Base-by-base conservation (phyloP, 2,113 vertebrate species). In the Todiramphus saurophagus region DNA sequence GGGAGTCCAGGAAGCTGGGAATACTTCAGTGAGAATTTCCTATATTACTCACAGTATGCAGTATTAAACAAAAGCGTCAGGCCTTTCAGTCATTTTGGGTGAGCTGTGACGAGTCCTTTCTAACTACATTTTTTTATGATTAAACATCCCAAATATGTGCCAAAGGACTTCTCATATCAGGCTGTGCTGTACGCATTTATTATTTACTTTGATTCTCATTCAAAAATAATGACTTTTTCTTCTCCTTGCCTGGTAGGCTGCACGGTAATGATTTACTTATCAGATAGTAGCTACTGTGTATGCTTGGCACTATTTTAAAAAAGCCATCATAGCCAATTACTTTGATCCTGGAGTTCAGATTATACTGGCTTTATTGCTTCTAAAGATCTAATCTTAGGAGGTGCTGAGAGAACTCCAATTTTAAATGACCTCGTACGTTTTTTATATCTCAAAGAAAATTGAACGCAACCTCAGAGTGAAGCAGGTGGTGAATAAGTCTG, bases 351-450 rank as follows among this genome's bases (percentile, higher is more conserved):
- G 37, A 81, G 89, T 87, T 90, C 64, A 78, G 51, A 90, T 93
- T 90, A 72, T 86, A 63, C 43, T 81, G 84, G 64, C 60, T 83
- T 92, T 95, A 89, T 90, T 86, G 46, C 76, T 51, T 92, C 76
- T 90, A 48, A 90, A 86, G 93, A 93, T 90, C 39, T 94, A 90
- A 92, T 96, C 89, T 84, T 83, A 79, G 58, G 53, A 87, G 58
- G 44, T 93, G 35, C 46, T 87, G 79, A 89, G 44, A 88, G 27
- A 55, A 30, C 56, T 94, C 33, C 16, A 20, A 8, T 93, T 96
- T 93, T 88, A 66, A 91, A 88, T 90, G 46, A 90, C 68, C 68
- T 95, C 90, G 85, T 77, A 55, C 16, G 50, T 82, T 95, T 91
- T 88, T 46, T 94, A 16, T 70, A 35, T 85, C 35, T 95, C 51